Evolutionary conservation across 2,797 vertebrate species (phyloP).

Genomic region (Lagocephalus sceleratus): DNA sequence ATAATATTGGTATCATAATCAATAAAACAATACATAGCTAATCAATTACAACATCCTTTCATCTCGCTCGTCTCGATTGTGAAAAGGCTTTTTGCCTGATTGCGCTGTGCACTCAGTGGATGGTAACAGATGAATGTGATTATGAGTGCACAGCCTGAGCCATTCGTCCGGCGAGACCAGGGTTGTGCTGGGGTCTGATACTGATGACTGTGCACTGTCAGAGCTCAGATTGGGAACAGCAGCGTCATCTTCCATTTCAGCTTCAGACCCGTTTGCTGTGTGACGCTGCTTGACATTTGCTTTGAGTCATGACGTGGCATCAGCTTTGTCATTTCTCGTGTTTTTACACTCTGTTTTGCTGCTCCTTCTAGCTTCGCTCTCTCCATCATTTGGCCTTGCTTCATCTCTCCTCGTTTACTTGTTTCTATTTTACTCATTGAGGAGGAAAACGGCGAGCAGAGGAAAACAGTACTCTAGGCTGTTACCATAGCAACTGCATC

Average conservation of each 20-base stretch:
- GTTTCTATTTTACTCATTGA: conserved; percentile 35
- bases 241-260: conserved; percentile 2
- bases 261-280: conserved; percentile 1
- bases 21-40: too few relatives aligned
- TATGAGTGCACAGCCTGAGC: conserved; percentile 23
- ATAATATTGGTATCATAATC: too few relatives aligned
- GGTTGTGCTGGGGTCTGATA: conserved; percentile 19
- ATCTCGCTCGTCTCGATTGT: neutral
- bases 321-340: conserved; percentile 44
- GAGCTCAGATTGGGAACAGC: conserved; percentile 19
- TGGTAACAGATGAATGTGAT: conserved; percentile 44
- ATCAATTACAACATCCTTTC: too few relatives aligned
- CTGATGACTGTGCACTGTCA: conserved; percentile 26
- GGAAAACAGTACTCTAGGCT: conserved; percentile 54
- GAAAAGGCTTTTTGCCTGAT: conserved; percentile 8
- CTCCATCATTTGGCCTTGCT: conserved; percentile 36
- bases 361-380: conserved; percentile 23
- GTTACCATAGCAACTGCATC: conserved; percentile 80
- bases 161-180: conserved; percentile 34
- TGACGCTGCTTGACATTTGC: conserved; percentile 40
- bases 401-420: conserved; percentile 28
- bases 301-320: conserved; percentile 22
- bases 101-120: conserved; percentile 12
- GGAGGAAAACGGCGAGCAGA: conserved; percentile 33
- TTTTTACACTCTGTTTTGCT: conserved; percentile 21